These are phyloP conservation scores for Scolopax rusticola DNA, from an alignment of 2,797 vertebrate genomes.

Conservation along the genomic window DNA sequence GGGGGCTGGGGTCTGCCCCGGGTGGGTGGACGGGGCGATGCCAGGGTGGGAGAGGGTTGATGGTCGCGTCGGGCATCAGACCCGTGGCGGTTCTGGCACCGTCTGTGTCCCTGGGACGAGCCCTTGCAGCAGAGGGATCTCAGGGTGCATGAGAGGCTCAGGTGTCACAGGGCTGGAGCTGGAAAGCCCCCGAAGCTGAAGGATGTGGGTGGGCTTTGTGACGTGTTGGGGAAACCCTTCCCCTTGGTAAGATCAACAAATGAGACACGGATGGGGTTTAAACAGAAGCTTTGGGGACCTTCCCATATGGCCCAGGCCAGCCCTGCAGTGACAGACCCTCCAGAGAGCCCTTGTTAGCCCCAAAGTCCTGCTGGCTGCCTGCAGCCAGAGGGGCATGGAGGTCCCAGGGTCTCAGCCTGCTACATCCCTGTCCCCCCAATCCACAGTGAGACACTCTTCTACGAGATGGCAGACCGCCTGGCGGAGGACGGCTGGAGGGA, in stretches of 20 bases:
- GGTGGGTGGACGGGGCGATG: not conserved
- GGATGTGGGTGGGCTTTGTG: not conserved
- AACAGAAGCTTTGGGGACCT: not conserved
- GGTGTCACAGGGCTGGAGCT: no score
- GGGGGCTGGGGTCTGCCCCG: no score
- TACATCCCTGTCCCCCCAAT: fast-evolving
- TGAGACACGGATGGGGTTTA: fast-evolving
- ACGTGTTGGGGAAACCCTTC: not conserved
- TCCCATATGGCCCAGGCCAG: fast-evolving
- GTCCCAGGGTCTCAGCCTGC: not conserved
- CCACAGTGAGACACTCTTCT: slow-evolving; percentile 87
- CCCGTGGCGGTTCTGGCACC: not conserved
- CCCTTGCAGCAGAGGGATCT: not conserved
- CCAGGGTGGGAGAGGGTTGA: not conserved
- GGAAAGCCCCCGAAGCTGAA: no score
- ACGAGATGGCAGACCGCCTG: slow-evolving; percentile 91
- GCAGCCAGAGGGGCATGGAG: not conserved
- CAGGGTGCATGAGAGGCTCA: not conserved
- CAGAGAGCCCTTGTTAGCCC: not conserved
- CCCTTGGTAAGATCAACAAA: not conserved
- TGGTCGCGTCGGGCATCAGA: not conserved
- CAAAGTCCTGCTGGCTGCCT: fast-evolving
- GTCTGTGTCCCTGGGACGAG: not conserved
- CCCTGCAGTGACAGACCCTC: not conserved
- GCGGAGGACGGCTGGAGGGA: slow-evolving; percentile 92